phyloP scores from a whole-genome alignment of 2,113 vertebrate species.

The Siphamia tubifer region DNA sequence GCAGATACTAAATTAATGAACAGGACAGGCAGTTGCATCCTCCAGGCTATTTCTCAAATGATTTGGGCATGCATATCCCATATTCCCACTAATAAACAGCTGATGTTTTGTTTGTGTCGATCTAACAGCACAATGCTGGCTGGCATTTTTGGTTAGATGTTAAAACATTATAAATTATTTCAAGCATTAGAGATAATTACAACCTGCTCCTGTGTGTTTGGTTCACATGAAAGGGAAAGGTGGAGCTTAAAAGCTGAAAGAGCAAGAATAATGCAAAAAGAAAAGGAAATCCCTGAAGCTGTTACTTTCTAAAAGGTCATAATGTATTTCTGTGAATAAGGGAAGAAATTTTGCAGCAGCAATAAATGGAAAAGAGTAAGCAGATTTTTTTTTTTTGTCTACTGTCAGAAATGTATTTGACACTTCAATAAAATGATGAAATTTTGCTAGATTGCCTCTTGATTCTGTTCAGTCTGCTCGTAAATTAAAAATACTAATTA shows the following conservation, averaged over 20 bases:
- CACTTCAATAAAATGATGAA: slow-evolving; percentile 37
- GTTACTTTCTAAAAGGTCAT: not conserved
- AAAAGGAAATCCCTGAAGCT: not conserved
- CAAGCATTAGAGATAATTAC: slow-evolving; percentile 33
- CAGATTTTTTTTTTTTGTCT: slow-evolving; percentile 50
- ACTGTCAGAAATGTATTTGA: slow-evolving; percentile 44
- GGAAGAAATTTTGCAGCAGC: slow-evolving; percentile 13
- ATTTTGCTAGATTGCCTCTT: slow-evolving; percentile 49
- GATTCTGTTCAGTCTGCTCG: slow-evolving; percentile 21
- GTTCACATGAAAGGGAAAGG: not conserved
- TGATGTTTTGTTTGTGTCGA: slow-evolving; percentile 58
- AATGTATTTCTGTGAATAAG: not conserved
- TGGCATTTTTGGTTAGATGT: slow-evolving; percentile 45
- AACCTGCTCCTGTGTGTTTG: slow-evolving; percentile 1
- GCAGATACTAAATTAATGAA: slow-evolving; percentile 63
- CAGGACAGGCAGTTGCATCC: slow-evolving; percentile 48
- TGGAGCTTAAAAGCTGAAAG: not conserved
- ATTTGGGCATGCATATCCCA: slow-evolving; percentile 48
- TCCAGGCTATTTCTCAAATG: slow-evolving; percentile 56
- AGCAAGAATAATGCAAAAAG: not conserved
- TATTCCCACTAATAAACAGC: slow-evolving; percentile 51
- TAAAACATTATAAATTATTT: slow-evolving; percentile 40
- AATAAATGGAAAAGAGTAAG: slow-evolving; percentile 9
- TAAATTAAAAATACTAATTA: slow-evolving; percentile 49
- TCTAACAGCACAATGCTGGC: slow-evolving; percentile 23